These are phyloP conservation scores for Hypotaenidia philippensis DNA, from an alignment of 2,797 vertebrate genomes.

Conservation along the genomic window DNA sequence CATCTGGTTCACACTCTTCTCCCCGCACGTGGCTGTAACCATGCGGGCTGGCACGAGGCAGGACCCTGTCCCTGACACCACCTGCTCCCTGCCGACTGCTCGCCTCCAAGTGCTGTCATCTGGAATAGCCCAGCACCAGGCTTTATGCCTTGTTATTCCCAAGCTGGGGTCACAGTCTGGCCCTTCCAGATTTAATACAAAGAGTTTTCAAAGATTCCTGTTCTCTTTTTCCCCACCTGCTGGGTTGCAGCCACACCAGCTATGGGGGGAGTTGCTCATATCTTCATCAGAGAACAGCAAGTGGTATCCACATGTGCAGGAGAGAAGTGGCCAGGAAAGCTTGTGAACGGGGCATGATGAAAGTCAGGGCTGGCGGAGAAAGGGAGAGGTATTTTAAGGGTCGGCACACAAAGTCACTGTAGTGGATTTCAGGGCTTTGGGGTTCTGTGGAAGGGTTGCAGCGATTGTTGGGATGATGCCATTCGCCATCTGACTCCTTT, in stretches of 20 bases:
- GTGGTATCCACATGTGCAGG: conserved; percentile 52
- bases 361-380: conserved; percentile 3
- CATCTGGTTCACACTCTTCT: conserved; percentile 7
- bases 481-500: background rate
- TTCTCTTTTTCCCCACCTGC: conserved; percentile 54
- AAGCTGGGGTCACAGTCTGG: conserved; percentile 6
- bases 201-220: conserved; percentile 37
- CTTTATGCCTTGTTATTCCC: conserved; percentile 10
- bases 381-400: background rate
- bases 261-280: conserved; percentile 62
- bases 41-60: background rate
- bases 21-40: rapidly evolving
- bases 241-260: conserved; percentile 37
- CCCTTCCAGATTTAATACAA: conserved; percentile 46
- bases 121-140: background rate
- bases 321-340: background rate
- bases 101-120: background rate
- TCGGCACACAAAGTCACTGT: rapidly evolving
- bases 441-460: background rate
- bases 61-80: rapidly evolving
- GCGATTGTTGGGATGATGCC: background rate
- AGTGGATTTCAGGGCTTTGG: background rate
- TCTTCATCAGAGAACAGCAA: conserved; percentile 56
- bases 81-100: background rate
- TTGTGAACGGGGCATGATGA: background rate